phyloP scores from a whole-genome alignment of 2,797 vertebrate species.

The Sylvia borin region DNA sequence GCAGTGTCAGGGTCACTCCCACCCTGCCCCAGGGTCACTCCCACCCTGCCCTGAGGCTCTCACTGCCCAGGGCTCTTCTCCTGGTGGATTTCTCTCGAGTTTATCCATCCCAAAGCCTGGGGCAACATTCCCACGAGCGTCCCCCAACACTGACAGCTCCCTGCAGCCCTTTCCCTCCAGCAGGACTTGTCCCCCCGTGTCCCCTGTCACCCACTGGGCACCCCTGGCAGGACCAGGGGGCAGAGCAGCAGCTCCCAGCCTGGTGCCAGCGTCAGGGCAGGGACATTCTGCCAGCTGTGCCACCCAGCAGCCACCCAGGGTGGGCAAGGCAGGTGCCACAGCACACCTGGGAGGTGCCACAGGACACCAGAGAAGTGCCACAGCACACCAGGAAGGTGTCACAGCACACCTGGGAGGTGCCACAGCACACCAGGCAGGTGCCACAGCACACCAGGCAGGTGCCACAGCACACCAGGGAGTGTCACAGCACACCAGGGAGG shows the following conservation, averaged over 20 bases:
- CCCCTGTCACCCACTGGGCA: neutral
- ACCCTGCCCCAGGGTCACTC: neutral
- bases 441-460: neutral
- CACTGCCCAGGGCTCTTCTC: slow-evolving; percentile 71
- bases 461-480: neutral
- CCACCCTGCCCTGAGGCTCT: neutral
- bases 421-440: neutral
- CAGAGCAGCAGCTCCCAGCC: neutral
- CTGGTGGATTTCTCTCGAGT: slow-evolving; percentile 71
- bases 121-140: neutral
- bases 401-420: neutral
- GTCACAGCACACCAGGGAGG: neutral
- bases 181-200: neutral
- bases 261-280: neutral
- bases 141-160: slow-evolving; percentile 67
- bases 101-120: neutral
- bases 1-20: neutral
- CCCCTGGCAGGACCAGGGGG: neutral
- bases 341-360: neutral
- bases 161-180: neutral
- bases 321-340: neutral
- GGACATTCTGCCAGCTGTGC: neutral
- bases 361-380: neutral
- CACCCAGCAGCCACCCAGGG: neutral
- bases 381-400: neutral